A percentile compares a stretch with the other conserved stretches of the same genome.
These are phyloP conservation scores for Coregonus ussuriensis DNA, from an alignment of 2,797 vertebrate genomes.

Conservation along the genomic window DNA sequence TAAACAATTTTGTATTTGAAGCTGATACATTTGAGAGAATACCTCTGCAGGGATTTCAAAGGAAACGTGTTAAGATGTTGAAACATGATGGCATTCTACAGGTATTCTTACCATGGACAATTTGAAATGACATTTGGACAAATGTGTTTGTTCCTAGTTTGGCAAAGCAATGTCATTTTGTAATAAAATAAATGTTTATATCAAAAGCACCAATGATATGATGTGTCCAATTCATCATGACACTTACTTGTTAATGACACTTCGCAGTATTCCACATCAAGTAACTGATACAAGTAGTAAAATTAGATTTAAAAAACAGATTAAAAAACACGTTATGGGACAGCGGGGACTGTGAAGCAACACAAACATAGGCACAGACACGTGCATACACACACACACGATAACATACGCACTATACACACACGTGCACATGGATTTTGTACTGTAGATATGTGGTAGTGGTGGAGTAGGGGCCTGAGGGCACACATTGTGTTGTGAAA, in stretches of 20 bases:
- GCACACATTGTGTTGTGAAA: too few species aligned
- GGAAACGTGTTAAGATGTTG: background rate
- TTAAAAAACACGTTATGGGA: too few species aligned
- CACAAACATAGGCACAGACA: too few species aligned
- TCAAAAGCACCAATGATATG: background rate
- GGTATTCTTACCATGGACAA: background rate
- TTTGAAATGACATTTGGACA: background rate
- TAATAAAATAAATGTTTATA: background rate
- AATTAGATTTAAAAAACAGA: too few species aligned
- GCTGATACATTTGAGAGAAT: background rate
- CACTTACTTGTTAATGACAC: background rate
- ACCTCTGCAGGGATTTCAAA: background rate
- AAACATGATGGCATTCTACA: background rate
- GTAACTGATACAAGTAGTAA: too few species aligned
- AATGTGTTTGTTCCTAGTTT: background rate
- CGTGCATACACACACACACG: too few species aligned
- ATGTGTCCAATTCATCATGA: background rate
- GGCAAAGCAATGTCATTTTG: background rate
- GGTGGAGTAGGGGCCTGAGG: too few species aligned
- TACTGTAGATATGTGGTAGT: too few species aligned
- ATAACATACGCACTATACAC: too few species aligned
- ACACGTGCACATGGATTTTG: too few species aligned
- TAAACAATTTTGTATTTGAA: slow-evolving; percentile 1
- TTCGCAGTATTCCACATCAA: too few species aligned
- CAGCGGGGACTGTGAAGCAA: too few species aligned